These are phyloP conservation scores for Budorcas taxicolor DNA, from an alignment of 2,113 vertebrate genomes.

Conservation along the genomic window DNA sequence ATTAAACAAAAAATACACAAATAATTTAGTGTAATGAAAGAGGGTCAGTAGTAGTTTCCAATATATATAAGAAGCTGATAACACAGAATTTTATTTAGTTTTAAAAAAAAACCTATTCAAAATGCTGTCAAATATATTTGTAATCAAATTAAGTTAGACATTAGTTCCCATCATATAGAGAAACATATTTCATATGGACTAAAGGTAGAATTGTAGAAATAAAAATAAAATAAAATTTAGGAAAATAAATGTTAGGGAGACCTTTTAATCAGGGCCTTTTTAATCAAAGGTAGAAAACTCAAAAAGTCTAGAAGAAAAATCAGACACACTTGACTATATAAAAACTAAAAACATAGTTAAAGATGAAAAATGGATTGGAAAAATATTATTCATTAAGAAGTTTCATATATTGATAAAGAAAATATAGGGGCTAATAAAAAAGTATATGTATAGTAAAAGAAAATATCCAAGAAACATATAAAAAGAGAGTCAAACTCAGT, in stretches of 20 bases:
- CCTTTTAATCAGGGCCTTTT: not conserved
- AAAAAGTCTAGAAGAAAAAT: not conserved
- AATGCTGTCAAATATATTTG: not conserved
- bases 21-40: not conserved
- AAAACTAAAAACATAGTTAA: not conserved
- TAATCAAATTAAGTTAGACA: slow-evolving; percentile 6
- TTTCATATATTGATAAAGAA: not conserved
- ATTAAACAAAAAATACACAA: not conserved
- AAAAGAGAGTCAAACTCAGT: not conserved
- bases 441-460: not conserved
- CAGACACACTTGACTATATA: not conserved
- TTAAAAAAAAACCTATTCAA: not conserved
- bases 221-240: not conserved
- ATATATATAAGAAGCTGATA: not conserved
- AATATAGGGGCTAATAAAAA: not conserved
- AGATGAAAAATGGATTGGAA: not conserved
- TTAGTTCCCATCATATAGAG: not conserved
- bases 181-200: not conserved
- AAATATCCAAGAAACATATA: not conserved
- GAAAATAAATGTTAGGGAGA: not conserved
- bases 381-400: not conserved
- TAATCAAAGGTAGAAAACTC: not conserved
- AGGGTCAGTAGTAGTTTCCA: not conserved
- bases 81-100: not conserved
- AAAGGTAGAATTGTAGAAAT: not conserved